Percentiles rank a stretch among this genome's conserved stretches.
Evolutionary conservation across 2,797 vertebrate genomes (phyloP).

Genomic region (Fundulus diaphanus): DNA sequence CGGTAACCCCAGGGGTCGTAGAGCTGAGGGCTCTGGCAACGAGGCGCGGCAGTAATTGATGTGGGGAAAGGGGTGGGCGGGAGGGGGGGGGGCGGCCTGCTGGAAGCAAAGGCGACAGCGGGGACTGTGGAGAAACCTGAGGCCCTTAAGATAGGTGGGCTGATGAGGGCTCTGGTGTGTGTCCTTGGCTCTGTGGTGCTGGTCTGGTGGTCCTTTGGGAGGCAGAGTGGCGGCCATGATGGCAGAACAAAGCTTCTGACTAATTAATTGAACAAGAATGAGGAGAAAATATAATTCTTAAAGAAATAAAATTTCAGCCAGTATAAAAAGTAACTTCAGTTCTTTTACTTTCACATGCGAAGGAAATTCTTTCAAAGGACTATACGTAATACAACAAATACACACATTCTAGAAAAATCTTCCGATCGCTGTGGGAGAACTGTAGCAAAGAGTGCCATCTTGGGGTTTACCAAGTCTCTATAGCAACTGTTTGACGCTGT

Average conservation of each 20-base stretch:
- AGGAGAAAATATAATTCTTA: conserved; percentile 16
- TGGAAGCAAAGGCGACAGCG: conserved; percentile 40
- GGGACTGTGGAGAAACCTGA: conserved; percentile 58
- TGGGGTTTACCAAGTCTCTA: background rate
- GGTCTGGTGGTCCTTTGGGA: conserved; percentile 36
- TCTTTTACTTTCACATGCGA: conserved; percentile 1
- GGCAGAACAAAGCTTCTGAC: conserved; percentile 34
- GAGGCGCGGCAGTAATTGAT: conserved; percentile 76
- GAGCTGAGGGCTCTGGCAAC: conserved; percentile 55
- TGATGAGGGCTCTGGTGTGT: conserved; percentile 71
- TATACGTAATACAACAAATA: background rate
- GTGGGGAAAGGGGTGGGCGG: conserved; percentile 54
- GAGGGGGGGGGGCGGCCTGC: conserved; percentile 8
- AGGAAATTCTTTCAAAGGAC: conserved; percentile 5
- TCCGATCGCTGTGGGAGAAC: background rate
- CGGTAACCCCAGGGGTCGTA: conserved; percentile 66
- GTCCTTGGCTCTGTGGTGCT: conserved; percentile 42
- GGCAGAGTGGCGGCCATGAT: conserved; percentile 24
- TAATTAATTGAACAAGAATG: conserved; percentile 41
- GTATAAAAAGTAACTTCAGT: conserved; percentile 33
- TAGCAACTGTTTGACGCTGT: background rate
- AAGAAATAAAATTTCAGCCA: background rate
- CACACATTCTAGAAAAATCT: background rate
- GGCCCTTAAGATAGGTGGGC: conserved; percentile 57
- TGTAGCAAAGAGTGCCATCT: background rate